Evolutionary conservation across 1,140 invertebrate species (phyloP).

Genomic region (Trichoplusia ni): DNA sequence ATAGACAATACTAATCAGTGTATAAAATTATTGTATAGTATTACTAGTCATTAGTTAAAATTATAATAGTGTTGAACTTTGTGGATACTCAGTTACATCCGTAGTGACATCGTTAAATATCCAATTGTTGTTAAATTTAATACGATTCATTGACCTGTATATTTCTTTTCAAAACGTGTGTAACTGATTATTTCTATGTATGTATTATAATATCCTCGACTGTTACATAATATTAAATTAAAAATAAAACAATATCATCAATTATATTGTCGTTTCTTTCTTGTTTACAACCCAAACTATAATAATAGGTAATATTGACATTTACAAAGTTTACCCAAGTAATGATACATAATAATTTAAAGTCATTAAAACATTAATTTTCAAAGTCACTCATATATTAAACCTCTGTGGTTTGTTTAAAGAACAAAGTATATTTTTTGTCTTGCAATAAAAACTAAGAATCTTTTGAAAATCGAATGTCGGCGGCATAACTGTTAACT

Average conservation of each 20-base stretch:
- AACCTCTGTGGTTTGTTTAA: constrained; percentile 39
- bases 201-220: constrained; percentile 51
- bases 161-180: constrained; percentile 29
- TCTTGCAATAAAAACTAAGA: constrained; percentile 41
- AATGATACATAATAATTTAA: constrained; percentile 7
- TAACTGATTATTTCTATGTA: constrained; percentile 31
- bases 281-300: background rate
- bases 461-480: constrained; percentile 50
- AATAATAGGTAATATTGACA: background rate
- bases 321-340: constrained; percentile 18
- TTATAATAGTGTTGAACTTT: constrained; percentile 56
- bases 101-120: constrained; percentile 29
- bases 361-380: constrained; percentile 28
- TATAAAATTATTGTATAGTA: constrained; percentile 60
- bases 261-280: constrained; percentile 4
- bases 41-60: constrained; percentile 77
- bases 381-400: constrained; percentile 14
- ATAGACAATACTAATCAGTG: constrained; percentile 60
- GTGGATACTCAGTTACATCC: constrained; percentile 52
- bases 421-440: constrained; percentile 42
- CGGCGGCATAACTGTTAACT: constrained; percentile 48
- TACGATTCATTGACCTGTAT: constrained; percentile 2
- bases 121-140: constrained; percentile 7
- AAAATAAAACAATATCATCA: constrained; percentile 45
- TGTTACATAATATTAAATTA: constrained; percentile 59